phyloP scores from a whole-genome alignment of 2,888 invertebrate species.

The Pharmacophagus antenor region DNA sequence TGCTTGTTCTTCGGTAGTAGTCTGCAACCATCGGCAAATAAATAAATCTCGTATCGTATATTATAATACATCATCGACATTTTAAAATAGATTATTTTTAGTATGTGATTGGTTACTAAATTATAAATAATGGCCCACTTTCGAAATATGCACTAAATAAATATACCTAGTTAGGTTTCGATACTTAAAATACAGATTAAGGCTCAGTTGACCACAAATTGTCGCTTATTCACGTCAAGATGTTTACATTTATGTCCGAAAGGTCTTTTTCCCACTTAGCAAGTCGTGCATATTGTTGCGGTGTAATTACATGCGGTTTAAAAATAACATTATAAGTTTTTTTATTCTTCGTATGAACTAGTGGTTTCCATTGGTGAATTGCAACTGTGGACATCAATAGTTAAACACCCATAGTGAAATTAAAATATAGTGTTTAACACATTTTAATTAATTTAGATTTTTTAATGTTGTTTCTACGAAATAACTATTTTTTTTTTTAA shows the following conservation, averaged over 20 bases:
- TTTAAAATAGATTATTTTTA: background rate
- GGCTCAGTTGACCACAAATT: slow-evolving; percentile 7
- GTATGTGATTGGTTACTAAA: background rate
- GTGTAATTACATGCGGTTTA: slow-evolving; percentile 14
- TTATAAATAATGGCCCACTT: background rate
- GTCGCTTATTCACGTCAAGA: background rate
- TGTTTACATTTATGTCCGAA: slow-evolving; percentile 20
- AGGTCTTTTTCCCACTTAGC: slow-evolving; percentile 22
- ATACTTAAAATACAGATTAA: background rate
- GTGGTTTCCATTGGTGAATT: too few relatives aligned
- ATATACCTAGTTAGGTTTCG: background rate
- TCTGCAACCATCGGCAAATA: slow-evolving; percentile 3
- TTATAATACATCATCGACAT: too few relatives aligned
- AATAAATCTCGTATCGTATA: slow-evolving; percentile 1
- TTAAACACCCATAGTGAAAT: too few relatives aligned
- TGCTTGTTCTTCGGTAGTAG: slow-evolving; percentile 40
- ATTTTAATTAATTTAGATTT: too few relatives aligned
- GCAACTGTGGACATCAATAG: background rate
- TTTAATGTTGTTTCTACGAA: too few relatives aligned
- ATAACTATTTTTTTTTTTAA: too few relatives aligned
- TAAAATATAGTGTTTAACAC: too few relatives aligned
- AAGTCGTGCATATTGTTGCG: slow-evolving; percentile 23
- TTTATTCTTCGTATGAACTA: background rate
- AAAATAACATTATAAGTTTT: slow-evolving; percentile 3
- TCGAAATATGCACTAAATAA: background rate